phyloP scores from a whole-genome alignment of 2,797 vertebrate species.

The Catostomus latipinnis region DNA sequence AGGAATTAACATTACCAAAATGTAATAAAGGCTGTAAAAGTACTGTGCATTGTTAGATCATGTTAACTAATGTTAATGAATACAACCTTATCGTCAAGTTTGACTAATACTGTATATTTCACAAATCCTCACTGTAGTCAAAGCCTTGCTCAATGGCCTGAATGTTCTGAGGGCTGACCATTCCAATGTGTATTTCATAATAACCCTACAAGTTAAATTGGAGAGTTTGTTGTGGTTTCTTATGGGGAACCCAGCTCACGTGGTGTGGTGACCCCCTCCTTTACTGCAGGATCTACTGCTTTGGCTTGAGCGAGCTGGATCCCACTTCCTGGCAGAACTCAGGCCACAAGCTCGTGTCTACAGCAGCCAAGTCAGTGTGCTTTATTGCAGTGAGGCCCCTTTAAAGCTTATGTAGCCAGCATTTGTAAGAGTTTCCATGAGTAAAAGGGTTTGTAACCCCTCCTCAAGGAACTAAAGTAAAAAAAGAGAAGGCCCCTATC shows the following conservation, averaged over 20 bases:
- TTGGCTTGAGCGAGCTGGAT: slow-evolving; percentile 42
- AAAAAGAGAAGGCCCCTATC: slow-evolving; percentile 49
- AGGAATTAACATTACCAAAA: no score
- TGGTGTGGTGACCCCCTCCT: slow-evolving; percentile 29
- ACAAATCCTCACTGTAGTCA: not conserved
- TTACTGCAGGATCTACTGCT: slow-evolving; percentile 44
- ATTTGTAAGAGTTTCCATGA: slow-evolving; percentile 87
- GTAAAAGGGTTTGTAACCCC: slow-evolving; percentile 80
- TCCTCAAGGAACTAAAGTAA: slow-evolving; percentile 49
- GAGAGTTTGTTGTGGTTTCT: slow-evolving; percentile 45
- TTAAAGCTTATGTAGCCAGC: slow-evolving; percentile 73
- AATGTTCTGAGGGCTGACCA: slow-evolving; percentile 11
- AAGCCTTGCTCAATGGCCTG: not conserved
- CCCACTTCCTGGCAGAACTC: slow-evolving; percentile 36
- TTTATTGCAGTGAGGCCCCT: slow-evolving; percentile 47
- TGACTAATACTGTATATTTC: not conserved
- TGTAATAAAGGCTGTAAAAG: no score
- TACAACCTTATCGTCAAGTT: no score
- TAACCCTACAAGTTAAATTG: slow-evolving; percentile 10
- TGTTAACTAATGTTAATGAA: no score
- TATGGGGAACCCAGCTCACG: slow-evolving; percentile 41
- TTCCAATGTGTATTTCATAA: slow-evolving; percentile 14
- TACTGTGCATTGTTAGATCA: no score
- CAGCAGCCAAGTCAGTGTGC: slow-evolving; percentile 48
- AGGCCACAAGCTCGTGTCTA: slow-evolving; percentile 30